Percentiles rank a stretch among this genome's conserved stretches.
phyloP scores from a whole-genome alignment of 2,797 vertebrate genomes.

The Scarus forsteni region DNA sequence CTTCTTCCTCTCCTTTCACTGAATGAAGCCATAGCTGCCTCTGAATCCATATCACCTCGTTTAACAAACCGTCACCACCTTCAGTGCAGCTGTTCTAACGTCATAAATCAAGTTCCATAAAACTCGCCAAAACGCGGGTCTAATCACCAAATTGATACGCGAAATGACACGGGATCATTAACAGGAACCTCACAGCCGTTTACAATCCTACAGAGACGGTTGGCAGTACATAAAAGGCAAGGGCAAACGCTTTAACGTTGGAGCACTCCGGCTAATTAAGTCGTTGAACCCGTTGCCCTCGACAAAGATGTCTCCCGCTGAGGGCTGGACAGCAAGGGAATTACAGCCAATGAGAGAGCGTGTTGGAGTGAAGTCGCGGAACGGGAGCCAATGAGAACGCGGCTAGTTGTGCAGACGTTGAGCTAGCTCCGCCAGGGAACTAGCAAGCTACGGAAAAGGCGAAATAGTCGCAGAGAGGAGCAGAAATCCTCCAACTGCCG shows the following conservation, averaged over 20 bases:
- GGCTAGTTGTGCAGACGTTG: conserved; percentile 40
- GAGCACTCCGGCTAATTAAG: conserved; percentile 82
- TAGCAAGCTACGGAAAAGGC: conserved; percentile 18
- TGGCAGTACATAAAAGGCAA: conserved; percentile 60
- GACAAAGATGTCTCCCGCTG: conserved; percentile 71
- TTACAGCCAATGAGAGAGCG: conserved; percentile 54
- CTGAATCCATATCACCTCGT: conserved; percentile 39
- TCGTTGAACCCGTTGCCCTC: conserved; percentile 75
- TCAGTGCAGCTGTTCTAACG: conserved; percentile 55
- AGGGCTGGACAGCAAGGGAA: background rate
- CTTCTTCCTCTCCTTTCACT: conserved; percentile 29
- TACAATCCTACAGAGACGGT: conserved; percentile 68
- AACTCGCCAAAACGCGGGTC: conserved; percentile 60
- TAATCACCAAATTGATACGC: conserved; percentile 79
- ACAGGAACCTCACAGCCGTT: conserved; percentile 56
- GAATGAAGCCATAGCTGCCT: conserved; percentile 41
- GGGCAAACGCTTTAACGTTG: conserved; percentile 60
- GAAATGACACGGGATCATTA: conserved; percentile 67
- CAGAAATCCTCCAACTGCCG: conserved; percentile 48
- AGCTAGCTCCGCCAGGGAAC: conserved; percentile 33
- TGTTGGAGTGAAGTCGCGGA: conserved; percentile 33
- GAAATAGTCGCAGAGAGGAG: conserved; percentile 51
- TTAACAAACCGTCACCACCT: conserved; percentile 27
- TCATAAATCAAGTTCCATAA: conserved; percentile 76
- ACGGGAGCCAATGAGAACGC: conserved; percentile 51